A percentile compares a stretch with the other conserved stretches of the same genome.
These are phyloP conservation scores for Drosophila aff. DNA, from an alignment of 1,140 invertebrate genomes.

Conservation along the genomic window DNA sequence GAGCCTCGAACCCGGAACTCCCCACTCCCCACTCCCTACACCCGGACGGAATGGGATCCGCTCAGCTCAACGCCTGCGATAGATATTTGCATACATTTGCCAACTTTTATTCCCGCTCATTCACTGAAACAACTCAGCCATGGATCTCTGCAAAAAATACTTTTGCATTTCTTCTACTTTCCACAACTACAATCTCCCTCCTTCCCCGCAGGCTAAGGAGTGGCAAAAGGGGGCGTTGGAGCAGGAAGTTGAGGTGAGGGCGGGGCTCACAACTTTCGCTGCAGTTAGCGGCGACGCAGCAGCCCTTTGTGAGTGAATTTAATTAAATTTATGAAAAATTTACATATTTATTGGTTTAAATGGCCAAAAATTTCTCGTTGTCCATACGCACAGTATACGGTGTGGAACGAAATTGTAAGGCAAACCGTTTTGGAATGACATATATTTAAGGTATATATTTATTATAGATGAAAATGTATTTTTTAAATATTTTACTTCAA, in stretches of 20 bases:
- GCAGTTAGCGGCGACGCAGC: constrained; percentile 37
- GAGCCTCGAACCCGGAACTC: constrained; percentile 24
- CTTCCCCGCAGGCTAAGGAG: background rate
- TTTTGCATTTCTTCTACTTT: constrained; percentile 31
- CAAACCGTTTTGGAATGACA: background rate
- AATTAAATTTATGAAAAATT: constrained; percentile 84
- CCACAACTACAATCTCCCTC: constrained; percentile 10
- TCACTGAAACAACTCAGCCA: constrained; percentile 48
- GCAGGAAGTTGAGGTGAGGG: background rate
- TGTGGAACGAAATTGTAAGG: background rate
- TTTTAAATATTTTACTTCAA: accelerated
- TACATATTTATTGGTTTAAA: constrained; percentile 83
- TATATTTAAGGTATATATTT: background rate
- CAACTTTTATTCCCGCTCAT: constrained; percentile 65
- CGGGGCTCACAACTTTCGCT: constrained; percentile 58
- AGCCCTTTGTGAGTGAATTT: constrained; percentile 75
- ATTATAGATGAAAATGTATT: background rate
- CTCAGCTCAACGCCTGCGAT: constrained; percentile 47
- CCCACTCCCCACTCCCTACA: constrained; percentile 3
- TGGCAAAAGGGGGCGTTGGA: background rate
- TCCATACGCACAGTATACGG: constrained; percentile 13
- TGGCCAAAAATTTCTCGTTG: constrained; percentile 60
- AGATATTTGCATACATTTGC: constrained; percentile 78
- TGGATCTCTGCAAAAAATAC: constrained; percentile 44
- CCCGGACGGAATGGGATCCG: constrained; percentile 23